Evolutionary conservation across 1,140 invertebrate species (phyloP), one percentile per base, ranked within the genome.

Genomic region (Bombus impatiens): DNA sequence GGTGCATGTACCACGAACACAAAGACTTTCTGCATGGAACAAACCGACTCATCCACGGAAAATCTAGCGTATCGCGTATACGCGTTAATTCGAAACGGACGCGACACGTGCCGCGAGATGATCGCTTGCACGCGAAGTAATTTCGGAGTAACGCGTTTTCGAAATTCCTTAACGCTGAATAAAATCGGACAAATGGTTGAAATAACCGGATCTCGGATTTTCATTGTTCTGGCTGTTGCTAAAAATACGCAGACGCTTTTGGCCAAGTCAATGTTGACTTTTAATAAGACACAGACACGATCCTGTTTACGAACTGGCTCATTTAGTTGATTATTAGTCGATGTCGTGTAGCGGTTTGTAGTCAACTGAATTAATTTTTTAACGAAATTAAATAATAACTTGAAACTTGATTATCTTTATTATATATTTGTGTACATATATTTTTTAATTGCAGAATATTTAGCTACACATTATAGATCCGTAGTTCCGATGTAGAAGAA

Each of bases 1-100:
- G 85, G 86, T 88, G 90, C 87, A 91, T 91, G 89, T 88, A 92
- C 90, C 86, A 35, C 18, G 71, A 76, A 86, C 78, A 86, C 84
- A 68, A 81, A 86, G 78, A 28, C 57, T 67, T 40, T 78, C 57
- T 25, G 28, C 18, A 3, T 32, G 13, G n/a, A 5, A 13, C 25
- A 28, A 13, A 40, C 72, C 57, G 28, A 22, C 35, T 40, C 44
- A 35, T 53, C 44, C 37, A 15, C 44, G 47, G 44, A 57, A 78
- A 84, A 84, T 78, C 32, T 37, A 78, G 15, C 62, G 44, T 37
- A n/a, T 74, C 53, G 47, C 6, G 44, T 53, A 53, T 59, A 42
- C 25, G 47, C 70, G 47, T 74, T 62, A 22, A 65, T 37, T 76
- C 10, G 13, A 8, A 65, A 25, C 40, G 9, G 22, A 42, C 25